Evolutionary conservation across 2,888 invertebrate genomes (phyloP).

Genomic region (Luperina testacea): DNA sequence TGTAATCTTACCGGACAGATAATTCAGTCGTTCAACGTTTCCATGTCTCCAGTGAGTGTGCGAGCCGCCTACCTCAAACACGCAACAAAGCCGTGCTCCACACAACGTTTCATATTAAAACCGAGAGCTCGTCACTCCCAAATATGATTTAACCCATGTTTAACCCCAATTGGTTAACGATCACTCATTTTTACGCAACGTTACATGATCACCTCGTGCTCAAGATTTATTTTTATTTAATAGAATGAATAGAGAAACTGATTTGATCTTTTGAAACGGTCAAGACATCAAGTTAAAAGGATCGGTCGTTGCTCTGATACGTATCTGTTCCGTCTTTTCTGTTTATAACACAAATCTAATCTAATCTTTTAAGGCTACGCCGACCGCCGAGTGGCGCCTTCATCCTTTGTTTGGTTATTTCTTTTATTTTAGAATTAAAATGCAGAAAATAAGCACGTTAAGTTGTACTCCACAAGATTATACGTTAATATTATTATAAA

Average conservation of each 20-base stretch:
- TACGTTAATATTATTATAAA: too few species aligned
- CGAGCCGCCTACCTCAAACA: conserved; percentile 64
- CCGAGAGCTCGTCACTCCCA: conserved; percentile 79
- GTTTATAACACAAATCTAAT: not conserved
- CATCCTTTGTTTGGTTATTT: too few species aligned
- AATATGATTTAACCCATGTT: conserved; percentile 85
- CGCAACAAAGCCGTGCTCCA: conserved; percentile 76
- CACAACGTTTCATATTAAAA: conserved; percentile 76
- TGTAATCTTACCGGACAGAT: not conserved
- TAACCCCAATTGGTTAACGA: conserved; percentile 84
- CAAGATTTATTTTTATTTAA: conserved; percentile 46
- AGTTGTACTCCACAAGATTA: too few species aligned
- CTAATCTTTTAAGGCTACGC: not conserved
- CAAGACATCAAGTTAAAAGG: conserved; percentile 1
- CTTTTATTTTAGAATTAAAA: too few species aligned
- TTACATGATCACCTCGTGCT: conserved; percentile 58
- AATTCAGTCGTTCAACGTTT: not conserved
- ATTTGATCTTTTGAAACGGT: conserved; percentile 12
- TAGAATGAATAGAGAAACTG: conserved; percentile 21
- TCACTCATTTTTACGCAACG: conserved; percentile 77
- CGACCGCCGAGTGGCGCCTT: too few species aligned
- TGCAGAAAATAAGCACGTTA: too few species aligned
- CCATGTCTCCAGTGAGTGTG: conserved; percentile 26
- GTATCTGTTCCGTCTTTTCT: conserved; percentile 1
- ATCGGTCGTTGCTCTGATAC: conserved; percentile 6